Evolutionary conservation across 2,888 invertebrate genomes (phyloP), one percentile per base, ranked within the genome.

Genomic region (Ophion slaviceki): DNA sequence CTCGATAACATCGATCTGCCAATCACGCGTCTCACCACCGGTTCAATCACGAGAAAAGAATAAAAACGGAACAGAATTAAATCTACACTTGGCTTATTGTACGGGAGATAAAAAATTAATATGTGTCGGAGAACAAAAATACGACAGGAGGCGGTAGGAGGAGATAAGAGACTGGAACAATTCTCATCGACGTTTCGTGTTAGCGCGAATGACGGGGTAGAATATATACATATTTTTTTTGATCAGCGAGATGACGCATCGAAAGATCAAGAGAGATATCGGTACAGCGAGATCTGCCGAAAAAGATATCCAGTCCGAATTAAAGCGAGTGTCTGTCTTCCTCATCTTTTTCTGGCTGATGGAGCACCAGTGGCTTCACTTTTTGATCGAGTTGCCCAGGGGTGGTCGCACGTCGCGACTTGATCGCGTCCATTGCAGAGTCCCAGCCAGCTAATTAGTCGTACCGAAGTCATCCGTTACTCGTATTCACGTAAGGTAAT

Each of bases 101-200:
- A 32, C 17, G 45, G 11, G 45, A n/a, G 47, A 67, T 66, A 14
- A 1, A 77, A 77, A 80, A 72, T 72, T 71, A 72, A 76, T 80
- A 72, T 53, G 8, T 71, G 28, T 67, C 80, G 59, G 72, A 66
- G 66, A 72, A 77, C 32, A 71, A 67, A 70, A 80, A 71, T 36
- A 70, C 66, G 2, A 36, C 40, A 77, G 80, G 20, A 61, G 80
- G 70, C 68, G 80, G 67, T 67, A 53, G 45, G 28, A 20, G n/a
- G n/a, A 57, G 45, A 68, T 75, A 64, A 77, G 72, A 59, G 53
- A 68, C 40, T 62, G 45, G 24, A 80, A 72, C 47, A 72, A 80
- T 80, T 82, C 61, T 61, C 70, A 80, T 86, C 77, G 68, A 86
- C 77, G 59, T 82, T 79, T 77, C 81, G 84, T 75, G 78, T 82